Evolutionary conservation across 64 coral and sea anemone genomes (phyloP).

Genomic region (Pachyseris speciosa): DNA sequence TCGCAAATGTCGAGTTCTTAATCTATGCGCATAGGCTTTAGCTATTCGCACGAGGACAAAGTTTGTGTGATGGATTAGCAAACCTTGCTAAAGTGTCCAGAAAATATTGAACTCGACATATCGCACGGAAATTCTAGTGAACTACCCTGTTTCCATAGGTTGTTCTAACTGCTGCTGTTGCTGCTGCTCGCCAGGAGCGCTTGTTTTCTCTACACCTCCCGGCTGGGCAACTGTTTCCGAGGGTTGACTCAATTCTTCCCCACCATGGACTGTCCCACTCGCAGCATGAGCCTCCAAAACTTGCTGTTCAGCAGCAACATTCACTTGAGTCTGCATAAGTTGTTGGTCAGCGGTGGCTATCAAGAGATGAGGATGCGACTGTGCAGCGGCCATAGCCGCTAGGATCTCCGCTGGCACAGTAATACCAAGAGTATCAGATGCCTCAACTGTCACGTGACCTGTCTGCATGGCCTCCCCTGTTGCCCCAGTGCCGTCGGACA

Average conservation of each 20-base stretch:
- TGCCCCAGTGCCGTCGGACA: slow-evolving; percentile 49
- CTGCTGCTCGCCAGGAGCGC: slow-evolving; percentile 8
- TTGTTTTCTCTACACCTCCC: not conserved
- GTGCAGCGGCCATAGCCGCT: slow-evolving; percentile 91
- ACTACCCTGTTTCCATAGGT: slow-evolving; percentile 57
- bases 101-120: not conserved
- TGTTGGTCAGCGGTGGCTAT: slow-evolving; percentile 71
- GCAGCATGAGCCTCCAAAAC: slow-evolving; percentile 4
- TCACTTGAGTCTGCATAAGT: slow-evolving; percentile 50
- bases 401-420: slow-evolving; percentile 90
- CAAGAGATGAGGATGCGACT: slow-evolving; percentile 65
- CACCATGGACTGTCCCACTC: not conserved
- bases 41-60: not conserved
- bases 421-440: slow-evolving; percentile 75
- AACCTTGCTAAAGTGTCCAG: too few species aligned
- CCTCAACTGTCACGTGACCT: slow-evolving; percentile 60
- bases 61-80: too few species aligned
- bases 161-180: slow-evolving; percentile 17
- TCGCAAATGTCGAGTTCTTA: not conserved
- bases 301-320: slow-evolving; percentile 21
- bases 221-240: not conserved
- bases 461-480: slow-evolving; percentile 48
- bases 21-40: not conserved
- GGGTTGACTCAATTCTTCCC: not conserved
- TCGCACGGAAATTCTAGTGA: not conserved